These are phyloP conservation scores for Tauraco hartlaubi DNA, from an alignment of 2,797 vertebrate genomes.

Conservation along the genomic window DNA sequence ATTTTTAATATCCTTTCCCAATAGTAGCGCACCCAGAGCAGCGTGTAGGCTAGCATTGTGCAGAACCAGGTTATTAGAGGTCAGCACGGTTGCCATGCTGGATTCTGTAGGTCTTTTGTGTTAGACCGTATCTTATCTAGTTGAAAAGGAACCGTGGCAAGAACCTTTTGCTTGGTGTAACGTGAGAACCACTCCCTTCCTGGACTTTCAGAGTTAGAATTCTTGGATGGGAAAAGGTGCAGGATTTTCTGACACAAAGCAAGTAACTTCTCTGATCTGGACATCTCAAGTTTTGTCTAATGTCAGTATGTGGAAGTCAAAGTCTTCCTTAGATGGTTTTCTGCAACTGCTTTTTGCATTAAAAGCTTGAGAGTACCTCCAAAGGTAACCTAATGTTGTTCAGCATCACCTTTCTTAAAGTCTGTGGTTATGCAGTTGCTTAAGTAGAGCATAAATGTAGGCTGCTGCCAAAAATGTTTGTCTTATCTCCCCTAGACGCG, in stretches of 20 bases:
- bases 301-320: neutral
- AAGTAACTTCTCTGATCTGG: neutral
- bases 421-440: neutral
- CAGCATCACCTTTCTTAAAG: neutral
- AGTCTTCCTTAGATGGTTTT: neutral
- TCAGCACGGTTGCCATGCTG: neutral
- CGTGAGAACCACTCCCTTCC: neutral
- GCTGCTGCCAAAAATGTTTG: neutral
- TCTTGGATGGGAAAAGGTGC: neutral
- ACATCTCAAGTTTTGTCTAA: neutral
- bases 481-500: neutral
- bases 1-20: neutral
- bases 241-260: neutral
- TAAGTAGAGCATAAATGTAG: neutral
- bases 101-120: neutral
- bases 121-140: slow-evolving; percentile 23
- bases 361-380: neutral
- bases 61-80: neutral
- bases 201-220: neutral
- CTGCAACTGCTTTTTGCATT: neutral
- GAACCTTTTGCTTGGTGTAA: neutral
- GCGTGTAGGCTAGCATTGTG: neutral
- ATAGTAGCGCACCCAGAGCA: neutral
- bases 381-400: neutral
- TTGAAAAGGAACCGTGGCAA: neutral